Evolutionary conservation across 2,797 vertebrate genomes (phyloP).

Genomic region (Chelon labrosus): DNA sequence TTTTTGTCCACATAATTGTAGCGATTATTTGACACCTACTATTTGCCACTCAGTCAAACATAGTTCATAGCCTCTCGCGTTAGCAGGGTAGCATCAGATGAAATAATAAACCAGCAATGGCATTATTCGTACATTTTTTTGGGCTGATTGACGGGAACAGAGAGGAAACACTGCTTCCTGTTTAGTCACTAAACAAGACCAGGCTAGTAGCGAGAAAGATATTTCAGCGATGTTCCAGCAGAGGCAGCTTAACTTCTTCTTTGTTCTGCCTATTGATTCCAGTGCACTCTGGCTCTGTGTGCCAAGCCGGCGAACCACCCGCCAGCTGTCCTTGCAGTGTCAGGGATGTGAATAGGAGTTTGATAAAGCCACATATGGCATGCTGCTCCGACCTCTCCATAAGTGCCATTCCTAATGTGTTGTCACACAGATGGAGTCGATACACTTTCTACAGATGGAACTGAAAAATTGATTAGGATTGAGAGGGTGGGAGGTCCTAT

Average conservation of each 20-base stretch:
- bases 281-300: slow-evolving; percentile 49
- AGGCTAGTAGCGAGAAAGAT: slow-evolving; percentile 43
- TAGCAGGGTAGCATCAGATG: not conserved
- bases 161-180: slow-evolving; percentile 20
- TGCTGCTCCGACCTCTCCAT: slow-evolving; percentile 57
- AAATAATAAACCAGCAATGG: not conserved
- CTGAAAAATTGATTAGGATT: slow-evolving; percentile 54
- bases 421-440: slow-evolving; percentile 57
- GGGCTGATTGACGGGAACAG: slow-evolving; percentile 22
- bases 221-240: slow-evolving; percentile 64
- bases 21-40: not conserved
- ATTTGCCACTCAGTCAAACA: not conserved
- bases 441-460: slow-evolving; percentile 49
- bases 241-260: slow-evolving; percentile 67
- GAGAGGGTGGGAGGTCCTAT: slow-evolving; percentile 25
- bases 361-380: slow-evolving; percentile 74
- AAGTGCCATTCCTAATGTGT: slow-evolving; percentile 68
- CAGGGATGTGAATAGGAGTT: slow-evolving; percentile 68
- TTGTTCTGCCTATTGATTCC: slow-evolving; percentile 75
- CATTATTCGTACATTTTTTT: slow-evolving; percentile 10
- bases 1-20: not conserved
- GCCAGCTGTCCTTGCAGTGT: slow-evolving; percentile 74
- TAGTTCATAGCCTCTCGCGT: not conserved
- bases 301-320: slow-evolving; percentile 59
- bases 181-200: slow-evolving; percentile 21